These are phyloP conservation scores for Pygocentrus nattereri DNA, from an alignment of 2,797 vertebrate species.

Conservation along the genomic window DNA sequence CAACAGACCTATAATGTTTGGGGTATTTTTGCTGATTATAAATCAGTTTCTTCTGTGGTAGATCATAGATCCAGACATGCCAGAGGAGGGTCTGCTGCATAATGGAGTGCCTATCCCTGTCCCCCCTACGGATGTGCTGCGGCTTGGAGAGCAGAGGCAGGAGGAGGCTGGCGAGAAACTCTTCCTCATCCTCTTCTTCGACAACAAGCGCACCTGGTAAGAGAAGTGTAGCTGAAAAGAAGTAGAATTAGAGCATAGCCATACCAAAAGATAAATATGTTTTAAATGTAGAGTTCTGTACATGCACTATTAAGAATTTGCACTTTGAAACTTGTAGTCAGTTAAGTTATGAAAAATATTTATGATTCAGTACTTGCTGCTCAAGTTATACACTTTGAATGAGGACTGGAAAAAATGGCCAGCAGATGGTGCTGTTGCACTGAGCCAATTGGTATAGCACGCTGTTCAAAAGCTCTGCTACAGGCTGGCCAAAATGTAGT, in stretches of 20 bases:
- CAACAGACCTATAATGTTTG: background rate
- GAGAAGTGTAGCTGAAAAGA: conserved; percentile 52
- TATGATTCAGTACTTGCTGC: no score
- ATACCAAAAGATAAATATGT: no score
- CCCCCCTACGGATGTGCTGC: conserved; percentile 92
- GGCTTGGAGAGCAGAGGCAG: conserved; percentile 90
- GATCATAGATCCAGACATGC: conserved; percentile 98
- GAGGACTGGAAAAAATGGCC: background rate
- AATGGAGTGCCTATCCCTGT: conserved; percentile 98
- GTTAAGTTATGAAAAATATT: no score
- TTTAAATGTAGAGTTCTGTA: no score
- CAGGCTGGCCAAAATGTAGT: background rate
- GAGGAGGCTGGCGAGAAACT: conserved; percentile 90
- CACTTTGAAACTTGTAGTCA: no score
- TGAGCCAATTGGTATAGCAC: background rate
- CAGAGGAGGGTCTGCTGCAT: conserved; percentile 93
- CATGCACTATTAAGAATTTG: no score
- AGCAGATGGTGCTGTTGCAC: conserved; percentile 24
- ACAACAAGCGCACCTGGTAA: conserved; percentile 99
- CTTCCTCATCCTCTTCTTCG: conserved; percentile 98
- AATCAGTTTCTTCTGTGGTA: conserved; percentile 60
- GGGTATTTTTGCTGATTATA: no score
- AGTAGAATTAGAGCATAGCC: background rate
- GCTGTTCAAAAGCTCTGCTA: background rate
- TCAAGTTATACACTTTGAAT: no score